phyloP scores from a whole-genome alignment of 2,888 invertebrate genomes.

The Mesoligia furuncula region DNA sequence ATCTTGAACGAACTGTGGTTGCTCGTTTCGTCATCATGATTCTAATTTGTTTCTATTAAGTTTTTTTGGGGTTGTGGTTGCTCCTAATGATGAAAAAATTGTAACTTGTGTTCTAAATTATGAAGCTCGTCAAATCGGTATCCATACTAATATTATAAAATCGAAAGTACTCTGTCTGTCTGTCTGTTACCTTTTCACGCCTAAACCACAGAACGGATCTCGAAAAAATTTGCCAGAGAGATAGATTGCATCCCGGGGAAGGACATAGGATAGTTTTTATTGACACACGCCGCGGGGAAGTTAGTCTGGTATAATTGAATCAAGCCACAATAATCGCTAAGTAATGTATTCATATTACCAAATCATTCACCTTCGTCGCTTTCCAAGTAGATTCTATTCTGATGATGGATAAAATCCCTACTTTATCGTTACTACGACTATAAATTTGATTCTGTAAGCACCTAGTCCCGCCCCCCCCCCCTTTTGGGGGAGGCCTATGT shows the following conservation, averaged over 20 bases:
- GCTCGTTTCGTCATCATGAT: not conserved
- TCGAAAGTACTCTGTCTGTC: too few species aligned
- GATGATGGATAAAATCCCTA: not conserved
- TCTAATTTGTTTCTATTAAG: not conserved
- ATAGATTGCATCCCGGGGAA: too few species aligned
- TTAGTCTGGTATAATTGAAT: not conserved
- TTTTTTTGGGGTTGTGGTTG: not conserved
- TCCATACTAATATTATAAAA: too few species aligned
- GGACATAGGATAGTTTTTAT: too few species aligned
- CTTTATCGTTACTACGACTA: not conserved
- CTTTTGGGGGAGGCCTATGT: too few species aligned
- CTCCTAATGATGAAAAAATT: constrained; percentile 10
- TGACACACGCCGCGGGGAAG: too few species aligned
- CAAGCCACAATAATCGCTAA: not conserved
- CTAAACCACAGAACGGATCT: too few species aligned
- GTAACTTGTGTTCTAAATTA: not conserved
- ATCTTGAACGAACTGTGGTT: not conserved
- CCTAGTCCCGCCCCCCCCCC: too few species aligned
- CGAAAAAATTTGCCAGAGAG: too few species aligned
- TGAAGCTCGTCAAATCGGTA: not conserved
- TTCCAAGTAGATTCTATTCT: not conserved
- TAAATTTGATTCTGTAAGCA: not conserved
- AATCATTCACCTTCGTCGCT: not conserved
- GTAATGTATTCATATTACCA: not conserved
- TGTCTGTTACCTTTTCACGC: too few species aligned